Percentiles rank a stretch among this genome's conserved stretches.
Conservation (phyloP, 2,888 invertebrate genomes). For the Meteorus cinctellus region DNA sequence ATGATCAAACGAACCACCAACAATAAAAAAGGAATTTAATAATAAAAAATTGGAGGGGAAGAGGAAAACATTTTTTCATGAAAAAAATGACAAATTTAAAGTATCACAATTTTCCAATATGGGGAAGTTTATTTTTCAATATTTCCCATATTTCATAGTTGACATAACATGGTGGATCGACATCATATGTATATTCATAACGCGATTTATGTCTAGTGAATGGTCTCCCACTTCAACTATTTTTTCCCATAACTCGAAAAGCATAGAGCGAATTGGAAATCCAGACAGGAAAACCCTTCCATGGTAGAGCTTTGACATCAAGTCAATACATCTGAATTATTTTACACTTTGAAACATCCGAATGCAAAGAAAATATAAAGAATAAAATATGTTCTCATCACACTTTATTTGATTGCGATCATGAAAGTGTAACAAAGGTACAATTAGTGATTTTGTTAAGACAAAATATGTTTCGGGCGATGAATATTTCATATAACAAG, state of each 20-base stretch:
- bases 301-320: not conserved
- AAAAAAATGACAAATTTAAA: not conserved
- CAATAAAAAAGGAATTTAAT: conserved; percentile 8
- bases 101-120: not conserved
- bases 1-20: conserved; percentile 9
- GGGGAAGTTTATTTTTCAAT: not conserved
- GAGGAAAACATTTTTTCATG: not conserved
- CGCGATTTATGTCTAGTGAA: not conserved
- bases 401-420: no score
- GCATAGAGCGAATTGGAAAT: not conserved
- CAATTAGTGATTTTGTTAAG: no score
- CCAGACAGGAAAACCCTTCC: not conserved
- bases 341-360: not conserved
- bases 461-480: no score
- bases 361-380: no score
- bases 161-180: not conserved
- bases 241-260: not conserved
- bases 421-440: no score
- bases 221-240: not conserved
- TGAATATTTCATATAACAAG: no score
- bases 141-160: conserved; percentile 3
- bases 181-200: not conserved
- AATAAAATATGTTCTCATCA: no score
- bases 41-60: conserved; percentile 1
- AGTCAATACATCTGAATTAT: not conserved